These are phyloP conservation scores for Latheticus oryzae DNA, from an alignment of 2,888 invertebrate genomes.

Conservation along the genomic window DNA sequence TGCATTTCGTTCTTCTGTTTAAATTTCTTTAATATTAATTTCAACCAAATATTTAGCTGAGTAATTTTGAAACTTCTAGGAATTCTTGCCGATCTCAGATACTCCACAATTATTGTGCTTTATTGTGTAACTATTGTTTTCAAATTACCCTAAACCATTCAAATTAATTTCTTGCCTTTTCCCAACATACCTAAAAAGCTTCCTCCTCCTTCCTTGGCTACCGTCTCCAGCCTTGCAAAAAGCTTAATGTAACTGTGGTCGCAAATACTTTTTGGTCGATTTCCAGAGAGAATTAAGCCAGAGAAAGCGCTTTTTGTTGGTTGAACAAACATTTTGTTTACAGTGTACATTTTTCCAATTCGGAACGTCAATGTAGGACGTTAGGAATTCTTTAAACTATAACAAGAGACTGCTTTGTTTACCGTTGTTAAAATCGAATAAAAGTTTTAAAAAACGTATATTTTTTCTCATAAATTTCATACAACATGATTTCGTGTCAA, in stretches of 20 bases:
- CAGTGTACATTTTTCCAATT: conserved; percentile 4
- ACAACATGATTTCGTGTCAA: conserved; percentile 24
- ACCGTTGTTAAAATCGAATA: too few species aligned
- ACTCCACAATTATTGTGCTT: too few species aligned
- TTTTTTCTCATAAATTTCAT: too few species aligned
- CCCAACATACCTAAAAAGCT: not conserved
- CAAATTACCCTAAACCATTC: not conserved
- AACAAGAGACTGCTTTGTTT: too few species aligned
- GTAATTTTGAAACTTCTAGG: too few species aligned
- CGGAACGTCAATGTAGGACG: conserved; percentile 5
- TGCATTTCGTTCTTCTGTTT: too few species aligned
- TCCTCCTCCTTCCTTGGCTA: not conserved
- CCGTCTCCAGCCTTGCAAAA: conserved; percentile 6
- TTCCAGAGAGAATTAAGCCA: conserved; percentile 20
- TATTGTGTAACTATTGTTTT: not conserved
- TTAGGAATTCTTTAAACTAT: conserved; percentile 2
- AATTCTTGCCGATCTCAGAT: too few species aligned
- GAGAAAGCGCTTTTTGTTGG: not conserved
- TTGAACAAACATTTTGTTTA: conserved; percentile 13
- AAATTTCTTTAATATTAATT: too few species aligned
- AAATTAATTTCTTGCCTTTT: not conserved
- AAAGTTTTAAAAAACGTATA: too few species aligned
- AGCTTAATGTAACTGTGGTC: conserved; percentile 14
- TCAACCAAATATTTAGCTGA: too few species aligned
- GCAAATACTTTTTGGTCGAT: conserved; percentile 10